phyloP scores from a whole-genome alignment of 2,797 vertebrate species.

The Rhinatrema bivittatum region DNA sequence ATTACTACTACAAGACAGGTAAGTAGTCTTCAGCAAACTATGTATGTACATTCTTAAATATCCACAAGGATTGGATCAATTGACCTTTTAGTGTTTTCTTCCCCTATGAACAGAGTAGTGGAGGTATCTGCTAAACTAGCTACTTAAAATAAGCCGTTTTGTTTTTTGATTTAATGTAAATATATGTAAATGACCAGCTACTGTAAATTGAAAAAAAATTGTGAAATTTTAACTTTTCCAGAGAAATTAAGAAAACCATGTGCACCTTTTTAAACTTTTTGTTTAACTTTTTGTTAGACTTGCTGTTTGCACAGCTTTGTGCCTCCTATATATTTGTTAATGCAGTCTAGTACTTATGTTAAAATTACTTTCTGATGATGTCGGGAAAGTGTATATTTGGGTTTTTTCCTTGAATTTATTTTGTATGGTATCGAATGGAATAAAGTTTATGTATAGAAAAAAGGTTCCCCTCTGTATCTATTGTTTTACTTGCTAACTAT shows the following conservation, averaged over 20 bases:
- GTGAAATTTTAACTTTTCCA: constrained; percentile 34
- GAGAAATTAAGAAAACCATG: constrained; percentile 5
- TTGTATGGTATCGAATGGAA: constrained; percentile 48
- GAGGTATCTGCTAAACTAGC: constrained; percentile 20
- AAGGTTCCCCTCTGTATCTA: constrained; percentile 5
- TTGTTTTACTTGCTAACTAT: not conserved
- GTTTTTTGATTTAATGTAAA: constrained; percentile 32
- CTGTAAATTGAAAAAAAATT: constrained; percentile 35
- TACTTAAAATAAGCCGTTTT: constrained; percentile 20
- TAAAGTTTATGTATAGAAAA: constrained; percentile 51
- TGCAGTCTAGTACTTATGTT: constrained; percentile 37
- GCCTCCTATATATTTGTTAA: constrained; percentile 28
- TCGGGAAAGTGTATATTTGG: constrained; percentile 30
- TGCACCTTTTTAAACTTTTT: constrained; percentile 7
- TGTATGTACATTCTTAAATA: constrained; percentile 21
- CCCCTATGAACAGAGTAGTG: constrained; percentile 23
- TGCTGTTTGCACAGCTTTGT: constrained; percentile 44
- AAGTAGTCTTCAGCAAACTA: constrained; percentile 12
- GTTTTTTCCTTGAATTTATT: constrained; percentile 43
- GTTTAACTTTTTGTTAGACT: constrained; percentile 10
- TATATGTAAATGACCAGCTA: constrained; percentile 37
- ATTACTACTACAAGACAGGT: constrained; percentile 20
- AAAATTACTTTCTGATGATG: constrained; percentile 26
- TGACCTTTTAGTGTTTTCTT: not conserved
- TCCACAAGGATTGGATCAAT: constrained; percentile 6